A percentile compares a stretch with the other conserved stretches of the same genome.
Conservation (phyloP, 2,797 vertebrate species). For the Sternotherus odoratus region DNA sequence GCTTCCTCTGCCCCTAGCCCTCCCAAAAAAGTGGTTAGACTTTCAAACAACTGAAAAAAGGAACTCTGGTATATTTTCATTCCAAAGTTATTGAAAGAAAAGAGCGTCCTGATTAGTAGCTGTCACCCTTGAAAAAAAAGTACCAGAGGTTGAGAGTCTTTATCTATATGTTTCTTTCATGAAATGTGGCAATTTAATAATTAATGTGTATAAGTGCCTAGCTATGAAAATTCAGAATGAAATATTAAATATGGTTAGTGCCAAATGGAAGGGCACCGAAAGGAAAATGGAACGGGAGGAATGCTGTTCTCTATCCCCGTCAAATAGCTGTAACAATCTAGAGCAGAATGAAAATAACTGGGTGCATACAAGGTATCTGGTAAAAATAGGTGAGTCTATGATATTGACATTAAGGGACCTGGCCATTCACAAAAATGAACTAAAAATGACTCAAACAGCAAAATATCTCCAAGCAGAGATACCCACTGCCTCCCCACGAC, state of each 20-base stretch:
- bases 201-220: constrained; percentile 72
- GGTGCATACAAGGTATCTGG: background rate
- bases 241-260: constrained; percentile 68
- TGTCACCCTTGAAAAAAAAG: background rate
- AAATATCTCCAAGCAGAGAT: background rate
- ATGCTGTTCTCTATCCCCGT: constrained; percentile 39
- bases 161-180: constrained; percentile 38
- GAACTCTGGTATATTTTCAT: constrained; percentile 13
- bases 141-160: background rate
- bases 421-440: background rate
- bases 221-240: constrained; percentile 73
- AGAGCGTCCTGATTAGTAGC: background rate
- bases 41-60: constrained; percentile 24
- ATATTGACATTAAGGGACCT: background rate
- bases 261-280: constrained; percentile 43
- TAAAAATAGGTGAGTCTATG: background rate
- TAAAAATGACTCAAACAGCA: background rate
- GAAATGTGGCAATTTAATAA: constrained; percentile 64
- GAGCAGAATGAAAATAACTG: constrained; percentile 66
- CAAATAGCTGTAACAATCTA: constrained; percentile 57
- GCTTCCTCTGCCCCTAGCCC: background rate
- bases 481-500: background rate
- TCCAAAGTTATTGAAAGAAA: constrained; percentile 11
- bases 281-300: background rate
- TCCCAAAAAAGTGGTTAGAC: background rate